Evolutionary conservation across 2,797 vertebrate genomes (phyloP).

Genomic region (Etheostoma perlongum): DNA sequence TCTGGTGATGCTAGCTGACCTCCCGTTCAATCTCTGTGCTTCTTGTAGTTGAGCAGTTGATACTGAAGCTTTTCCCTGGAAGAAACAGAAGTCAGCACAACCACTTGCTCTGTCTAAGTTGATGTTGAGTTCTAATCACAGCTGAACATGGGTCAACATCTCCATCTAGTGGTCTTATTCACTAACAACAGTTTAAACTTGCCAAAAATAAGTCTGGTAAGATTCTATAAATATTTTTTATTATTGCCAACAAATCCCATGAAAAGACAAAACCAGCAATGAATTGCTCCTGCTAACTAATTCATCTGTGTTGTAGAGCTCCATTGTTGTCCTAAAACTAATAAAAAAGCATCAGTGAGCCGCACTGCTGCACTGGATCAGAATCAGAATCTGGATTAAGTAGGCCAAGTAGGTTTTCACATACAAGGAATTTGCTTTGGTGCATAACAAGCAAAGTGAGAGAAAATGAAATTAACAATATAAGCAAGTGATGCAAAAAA

Average conservation of each 20-base stretch:
- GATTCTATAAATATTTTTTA: background rate
- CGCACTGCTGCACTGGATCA: too few relatives aligned
- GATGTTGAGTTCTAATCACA: background rate
- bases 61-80: background rate
- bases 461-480: too few relatives aligned
- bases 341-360: background rate
- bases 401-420: too few relatives aligned
- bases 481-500: too few relatives aligned
- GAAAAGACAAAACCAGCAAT: background rate
- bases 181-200: slow-evolving; percentile 13
- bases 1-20: background rate
- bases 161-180: slow-evolving; percentile 34
- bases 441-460: too few relatives aligned
- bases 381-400: too few relatives aligned
- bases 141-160: background rate
- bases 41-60: background rate
- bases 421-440: too few relatives aligned
- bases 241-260: background rate
- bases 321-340: background rate
- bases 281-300: background rate
- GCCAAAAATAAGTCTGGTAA: too few relatives aligned
- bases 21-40: background rate
- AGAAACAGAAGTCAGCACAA: background rate
- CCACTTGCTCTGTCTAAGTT: background rate
- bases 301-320: background rate